Evolutionary conservation across 2,888 invertebrate species (phyloP).

Genomic region (Coecobrya sp.): DNA sequence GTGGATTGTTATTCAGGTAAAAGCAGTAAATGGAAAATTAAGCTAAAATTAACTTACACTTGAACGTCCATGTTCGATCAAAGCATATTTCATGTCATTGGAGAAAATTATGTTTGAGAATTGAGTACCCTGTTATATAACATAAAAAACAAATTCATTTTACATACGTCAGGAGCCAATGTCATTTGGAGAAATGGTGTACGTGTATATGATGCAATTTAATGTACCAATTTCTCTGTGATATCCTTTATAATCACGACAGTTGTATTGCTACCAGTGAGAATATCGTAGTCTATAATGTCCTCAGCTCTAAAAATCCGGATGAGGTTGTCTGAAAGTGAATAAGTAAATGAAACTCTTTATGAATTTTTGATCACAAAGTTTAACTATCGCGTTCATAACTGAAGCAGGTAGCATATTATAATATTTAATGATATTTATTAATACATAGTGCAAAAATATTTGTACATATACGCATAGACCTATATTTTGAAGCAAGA

Average conservation of each 20-base stretch:
- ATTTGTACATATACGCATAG: not conserved
- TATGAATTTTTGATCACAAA: no score
- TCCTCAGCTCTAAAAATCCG: constrained; percentile 28
- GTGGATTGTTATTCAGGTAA: no score
- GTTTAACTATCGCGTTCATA: no score
- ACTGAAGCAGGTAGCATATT: no score
- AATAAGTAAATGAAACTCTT: not conserved
- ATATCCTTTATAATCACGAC: constrained; percentile 39
- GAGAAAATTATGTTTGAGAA: constrained; percentile 71
- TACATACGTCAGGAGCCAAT: not conserved
- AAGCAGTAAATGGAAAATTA: no score
- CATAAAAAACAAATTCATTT: not conserved
- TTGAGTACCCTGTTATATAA: constrained; percentile 20
- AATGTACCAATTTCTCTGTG: constrained; percentile 53
- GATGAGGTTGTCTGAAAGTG: constrained; percentile 68
- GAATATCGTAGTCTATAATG: constrained; percentile 60
- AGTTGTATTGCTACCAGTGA: not conserved
- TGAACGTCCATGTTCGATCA: constrained; percentile 77
- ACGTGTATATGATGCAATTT: not conserved
- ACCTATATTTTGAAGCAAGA: no score
- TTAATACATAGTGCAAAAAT: no score
- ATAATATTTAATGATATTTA: no score
- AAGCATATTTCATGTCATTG: constrained; percentile 72
- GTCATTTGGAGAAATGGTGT: not conserved
- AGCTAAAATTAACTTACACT: constrained; percentile 79